Evolutionary conservation across 1,140 invertebrate species (phyloP).

Genomic region (Heliconius hermathena): DNA sequence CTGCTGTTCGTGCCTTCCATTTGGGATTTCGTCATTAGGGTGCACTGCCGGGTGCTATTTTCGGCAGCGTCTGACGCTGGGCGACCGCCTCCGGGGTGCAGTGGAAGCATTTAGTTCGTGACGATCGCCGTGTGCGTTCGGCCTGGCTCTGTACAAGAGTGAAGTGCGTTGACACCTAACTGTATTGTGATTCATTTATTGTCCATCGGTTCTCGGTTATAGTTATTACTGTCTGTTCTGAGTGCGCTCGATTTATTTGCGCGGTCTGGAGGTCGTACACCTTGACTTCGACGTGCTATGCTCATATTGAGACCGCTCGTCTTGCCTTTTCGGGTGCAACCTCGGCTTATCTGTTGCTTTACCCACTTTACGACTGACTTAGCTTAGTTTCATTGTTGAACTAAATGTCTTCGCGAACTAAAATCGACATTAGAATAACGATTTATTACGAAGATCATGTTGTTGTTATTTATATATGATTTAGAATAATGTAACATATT

Average conservation of each 20-base stretch:
- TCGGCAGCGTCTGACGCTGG: constrained; percentile 58
- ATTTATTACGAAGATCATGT: constrained; percentile 82
- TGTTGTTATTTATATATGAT: constrained; percentile 74
- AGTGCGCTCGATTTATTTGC: constrained; percentile 65
- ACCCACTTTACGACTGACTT: constrained; percentile 68
- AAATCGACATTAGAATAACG: constrained; percentile 82
- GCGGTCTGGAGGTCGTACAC: constrained; percentile 64
- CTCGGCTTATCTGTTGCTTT: constrained; percentile 70
- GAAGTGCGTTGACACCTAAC: constrained; percentile 80
- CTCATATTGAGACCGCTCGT: constrained; percentile 64
- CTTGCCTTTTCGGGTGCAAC: constrained; percentile 71
- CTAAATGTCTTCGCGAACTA: constrained; percentile 79
- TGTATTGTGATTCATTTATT: constrained; percentile 76
- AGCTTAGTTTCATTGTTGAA: constrained; percentile 44
- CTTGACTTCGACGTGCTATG: constrained; percentile 73
- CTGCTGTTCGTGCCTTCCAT: constrained; percentile 20
- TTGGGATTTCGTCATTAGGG: constrained; percentile 66
- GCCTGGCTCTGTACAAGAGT: constrained; percentile 61
- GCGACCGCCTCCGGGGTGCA: constrained; percentile 69
- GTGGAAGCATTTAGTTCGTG: constrained; percentile 63
- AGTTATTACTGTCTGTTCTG: constrained; percentile 70
- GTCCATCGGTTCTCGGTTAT: constrained; percentile 55
- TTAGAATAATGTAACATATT: constrained; percentile 23
- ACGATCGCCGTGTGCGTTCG: constrained; percentile 61
- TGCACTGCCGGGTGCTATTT: constrained; percentile 79